Evolutionary conservation across 2,113 vertebrate species (phyloP).

Genomic region (Phrynocephalus versicolor): DNA sequence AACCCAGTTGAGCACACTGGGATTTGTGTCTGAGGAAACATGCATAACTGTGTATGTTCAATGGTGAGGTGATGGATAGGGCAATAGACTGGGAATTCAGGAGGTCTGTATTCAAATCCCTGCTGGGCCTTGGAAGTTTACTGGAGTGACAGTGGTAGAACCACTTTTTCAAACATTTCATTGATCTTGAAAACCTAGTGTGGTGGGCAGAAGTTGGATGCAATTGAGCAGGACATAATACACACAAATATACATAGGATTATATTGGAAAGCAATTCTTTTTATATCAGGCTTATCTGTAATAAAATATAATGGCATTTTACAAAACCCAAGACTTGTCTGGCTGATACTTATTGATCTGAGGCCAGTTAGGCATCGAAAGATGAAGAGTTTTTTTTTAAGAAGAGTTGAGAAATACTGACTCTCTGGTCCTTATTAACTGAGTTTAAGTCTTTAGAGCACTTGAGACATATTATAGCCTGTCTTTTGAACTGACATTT

Average conservation of each 20-base stretch:
- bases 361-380: not conserved
- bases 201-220: too few relatives aligned
- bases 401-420: accelerated
- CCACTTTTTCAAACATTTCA: too few relatives aligned
- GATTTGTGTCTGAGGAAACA: not conserved
- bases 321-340: not conserved
- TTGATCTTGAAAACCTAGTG: too few relatives aligned
- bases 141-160: too few relatives aligned
- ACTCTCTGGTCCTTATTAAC: not conserved
- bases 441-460: accelerated
- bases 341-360: not conserved
- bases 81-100: too few relatives aligned
- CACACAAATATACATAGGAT: not conserved
- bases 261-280: not conserved
- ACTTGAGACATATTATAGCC: not conserved
- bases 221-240: too few relatives aligned
- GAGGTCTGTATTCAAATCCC: too few relatives aligned
- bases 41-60: not conserved
- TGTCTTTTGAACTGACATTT: not conserved
- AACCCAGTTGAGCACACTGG: not conserved
- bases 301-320: not conserved
- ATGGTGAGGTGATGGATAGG: too few relatives aligned
- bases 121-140: too few relatives aligned
- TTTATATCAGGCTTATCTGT: too few relatives aligned
- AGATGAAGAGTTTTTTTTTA: not conserved